These are phyloP conservation scores for Hippotragus niger DNA, from an alignment of 2,113 vertebrate species.

Conservation along the genomic window DNA sequence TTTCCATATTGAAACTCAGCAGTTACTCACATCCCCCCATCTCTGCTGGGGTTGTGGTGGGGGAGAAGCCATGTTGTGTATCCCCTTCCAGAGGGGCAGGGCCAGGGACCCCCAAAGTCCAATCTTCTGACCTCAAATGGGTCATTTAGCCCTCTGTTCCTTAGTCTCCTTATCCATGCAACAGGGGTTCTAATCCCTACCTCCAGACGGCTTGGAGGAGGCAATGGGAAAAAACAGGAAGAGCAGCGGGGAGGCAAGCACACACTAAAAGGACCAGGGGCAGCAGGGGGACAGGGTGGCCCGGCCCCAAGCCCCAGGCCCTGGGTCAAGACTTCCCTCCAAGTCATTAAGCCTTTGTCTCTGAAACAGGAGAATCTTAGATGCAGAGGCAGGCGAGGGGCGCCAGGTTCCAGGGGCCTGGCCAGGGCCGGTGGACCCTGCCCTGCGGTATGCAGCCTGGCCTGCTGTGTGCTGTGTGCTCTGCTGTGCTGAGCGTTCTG, in stretches of 20 bases:
- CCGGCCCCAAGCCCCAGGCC: neutral
- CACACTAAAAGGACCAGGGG: fast-evolving
- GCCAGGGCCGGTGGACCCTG: slow-evolving; percentile 78
- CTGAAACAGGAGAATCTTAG: slow-evolving; percentile 77
- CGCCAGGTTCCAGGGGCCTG: slow-evolving; percentile 77
- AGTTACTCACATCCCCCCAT: neutral
- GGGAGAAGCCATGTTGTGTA: neutral
- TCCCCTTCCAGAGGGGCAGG: neutral
- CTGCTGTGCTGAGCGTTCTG: slow-evolving; percentile 21
- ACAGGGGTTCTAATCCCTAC: neutral
- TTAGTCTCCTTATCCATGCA: neutral
- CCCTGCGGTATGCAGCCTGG: slow-evolving; percentile 85
- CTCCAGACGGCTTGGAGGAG: neutral
- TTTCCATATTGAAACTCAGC: neutral
- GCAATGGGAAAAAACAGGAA: neutral
- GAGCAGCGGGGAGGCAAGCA: neutral
- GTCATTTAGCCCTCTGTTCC: neutral
- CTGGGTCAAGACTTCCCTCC: neutral
- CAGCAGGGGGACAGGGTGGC: neutral
- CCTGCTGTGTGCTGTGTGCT: slow-evolving; percentile 20
- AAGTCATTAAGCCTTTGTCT: slow-evolving; percentile 77
- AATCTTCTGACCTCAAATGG: neutral
- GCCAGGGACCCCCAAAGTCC: neutral
- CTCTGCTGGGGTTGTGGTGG: fast-evolving
- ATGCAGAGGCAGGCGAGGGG: slow-evolving; percentile 71